Evolutionary conservation across 1,140 invertebrate species (phyloP).

Genomic region (Lysiphlebus fabarum): DNA sequence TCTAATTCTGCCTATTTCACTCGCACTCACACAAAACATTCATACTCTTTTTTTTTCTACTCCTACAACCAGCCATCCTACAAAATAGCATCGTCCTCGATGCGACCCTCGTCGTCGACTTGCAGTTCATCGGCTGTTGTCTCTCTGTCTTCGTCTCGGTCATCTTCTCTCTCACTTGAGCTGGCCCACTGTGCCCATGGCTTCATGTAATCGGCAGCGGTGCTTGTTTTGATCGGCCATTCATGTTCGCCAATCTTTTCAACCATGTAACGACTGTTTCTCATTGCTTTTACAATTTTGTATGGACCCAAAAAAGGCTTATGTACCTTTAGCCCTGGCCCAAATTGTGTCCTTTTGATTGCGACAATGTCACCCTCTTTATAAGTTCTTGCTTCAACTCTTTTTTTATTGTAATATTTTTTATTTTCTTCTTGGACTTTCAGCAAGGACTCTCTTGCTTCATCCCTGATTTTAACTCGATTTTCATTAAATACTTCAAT

Average conservation of each 20-base stretch:
- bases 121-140: too few species aligned
- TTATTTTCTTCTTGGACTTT: slow-evolving; percentile 30
- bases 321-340: slow-evolving; percentile 38
- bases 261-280: slow-evolving; percentile 33
- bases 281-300: slow-evolving; percentile 25
- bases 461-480: not conserved
- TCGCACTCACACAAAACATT: too few species aligned
- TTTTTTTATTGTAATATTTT: slow-evolving; percentile 31
- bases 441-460: slow-evolving; percentile 20
- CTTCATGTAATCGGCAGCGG: slow-evolving; percentile 15
- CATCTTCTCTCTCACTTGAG: too few species aligned
- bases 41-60: too few species aligned
- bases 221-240: slow-evolving; percentile 16
- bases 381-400: slow-evolving; percentile 26
- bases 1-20: too few species aligned
- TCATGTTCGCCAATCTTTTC: slow-evolving; percentile 17
- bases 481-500: slow-evolving; percentile 14
- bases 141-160: too few species aligned
- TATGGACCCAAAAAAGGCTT: slow-evolving; percentile 47
- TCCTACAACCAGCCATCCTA: too few species aligned
- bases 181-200: too few species aligned
- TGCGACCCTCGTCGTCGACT: too few species aligned
- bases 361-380: slow-evolving; percentile 29
- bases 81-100: too few species aligned
- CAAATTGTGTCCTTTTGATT: slow-evolving; percentile 30